A percentile compares a stretch with the other conserved stretches of the same genome.
Evolutionary conservation across 1,140 invertebrate genomes (phyloP).

Genomic region (Anadara kagoshimensis): DNA sequence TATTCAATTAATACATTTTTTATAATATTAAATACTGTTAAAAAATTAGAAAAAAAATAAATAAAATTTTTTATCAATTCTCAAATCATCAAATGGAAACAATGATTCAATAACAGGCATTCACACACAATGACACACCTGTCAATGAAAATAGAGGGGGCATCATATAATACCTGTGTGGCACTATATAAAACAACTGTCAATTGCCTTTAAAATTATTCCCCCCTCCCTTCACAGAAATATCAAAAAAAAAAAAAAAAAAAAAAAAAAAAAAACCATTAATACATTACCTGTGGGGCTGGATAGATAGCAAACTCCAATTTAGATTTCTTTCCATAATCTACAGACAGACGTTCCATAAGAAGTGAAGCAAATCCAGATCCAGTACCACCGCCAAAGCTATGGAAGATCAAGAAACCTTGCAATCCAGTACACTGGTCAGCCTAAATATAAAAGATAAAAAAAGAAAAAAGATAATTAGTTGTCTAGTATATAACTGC

Average conservation of each 20-base stretch:
- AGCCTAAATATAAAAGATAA: slow-evolving; percentile 22
- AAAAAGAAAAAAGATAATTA: not conserved
- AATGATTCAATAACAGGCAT: too few species aligned
- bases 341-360: slow-evolving; percentile 75
- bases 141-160: too few species aligned
- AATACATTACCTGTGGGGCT: slow-evolving; percentile 79
- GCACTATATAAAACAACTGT: too few species aligned
- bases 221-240: too few species aligned
- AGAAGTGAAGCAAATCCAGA: slow-evolving; percentile 78
- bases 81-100: too few species aligned
- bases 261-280: not conserved
- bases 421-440: slow-evolving; percentile 56
- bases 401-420: slow-evolving; percentile 51
- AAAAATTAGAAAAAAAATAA: too few species aligned
- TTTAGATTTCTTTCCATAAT: slow-evolving; percentile 88
- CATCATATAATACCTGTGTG: too few species aligned
- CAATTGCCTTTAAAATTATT: too few species aligned
- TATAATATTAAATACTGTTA: too few species aligned
- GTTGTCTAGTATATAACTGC: not conserved
- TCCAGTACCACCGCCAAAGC: slow-evolving; percentile 80
- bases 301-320: slow-evolving; percentile 92
- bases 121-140: too few species aligned
- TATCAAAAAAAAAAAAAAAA: not conserved
- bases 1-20: too few species aligned
- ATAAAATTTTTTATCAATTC: too few species aligned